Evolutionary conservation across 2,888 invertebrate genomes (phyloP).

Genomic region (Gisinianus flammeolus): DNA sequence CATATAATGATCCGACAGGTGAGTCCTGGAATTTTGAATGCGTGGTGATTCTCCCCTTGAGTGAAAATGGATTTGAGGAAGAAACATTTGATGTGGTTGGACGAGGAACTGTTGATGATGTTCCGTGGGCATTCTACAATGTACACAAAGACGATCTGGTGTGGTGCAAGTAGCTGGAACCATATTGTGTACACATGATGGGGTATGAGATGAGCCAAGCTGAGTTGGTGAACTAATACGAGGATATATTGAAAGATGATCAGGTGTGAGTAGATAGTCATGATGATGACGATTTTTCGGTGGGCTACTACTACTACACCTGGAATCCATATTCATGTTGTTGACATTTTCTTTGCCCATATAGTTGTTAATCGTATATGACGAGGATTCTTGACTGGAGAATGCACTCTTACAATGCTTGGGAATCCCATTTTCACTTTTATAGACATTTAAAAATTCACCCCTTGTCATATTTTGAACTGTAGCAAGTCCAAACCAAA

Average conservation of each 20-base stretch:
- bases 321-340: not conserved
- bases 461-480: slow-evolving; percentile 32
- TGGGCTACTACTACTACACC: not conserved
- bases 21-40: not conserved
- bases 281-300: not conserved
- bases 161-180: not conserved
- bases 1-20: slow-evolving; percentile 6
- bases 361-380: not conserved
- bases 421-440: not conserved
- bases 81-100: slow-evolving; percentile 26
- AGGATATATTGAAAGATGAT: not conserved
- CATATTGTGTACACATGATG: slow-evolving; percentile 7
- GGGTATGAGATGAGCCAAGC: not conserved
- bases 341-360: slow-evolving; percentile 37
- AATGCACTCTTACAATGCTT: slow-evolving; percentile 2
- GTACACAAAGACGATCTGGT: slow-evolving; percentile 7
- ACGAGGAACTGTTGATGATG: slow-evolving; percentile 16
- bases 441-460: slow-evolving; percentile 25
- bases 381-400: not conserved
- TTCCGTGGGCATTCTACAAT: slow-evolving; percentile 26
- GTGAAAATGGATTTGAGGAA: slow-evolving; percentile 11
- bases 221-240: not conserved
- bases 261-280: not conserved
- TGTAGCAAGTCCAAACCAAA: slow-evolving; percentile 35
- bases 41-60: not conserved